A percentile compares a stretch with the other conserved stretches of the same genome.
Conservation (phyloP, 2,797 vertebrate genomes). For the Telmatherina bonti region DNA sequence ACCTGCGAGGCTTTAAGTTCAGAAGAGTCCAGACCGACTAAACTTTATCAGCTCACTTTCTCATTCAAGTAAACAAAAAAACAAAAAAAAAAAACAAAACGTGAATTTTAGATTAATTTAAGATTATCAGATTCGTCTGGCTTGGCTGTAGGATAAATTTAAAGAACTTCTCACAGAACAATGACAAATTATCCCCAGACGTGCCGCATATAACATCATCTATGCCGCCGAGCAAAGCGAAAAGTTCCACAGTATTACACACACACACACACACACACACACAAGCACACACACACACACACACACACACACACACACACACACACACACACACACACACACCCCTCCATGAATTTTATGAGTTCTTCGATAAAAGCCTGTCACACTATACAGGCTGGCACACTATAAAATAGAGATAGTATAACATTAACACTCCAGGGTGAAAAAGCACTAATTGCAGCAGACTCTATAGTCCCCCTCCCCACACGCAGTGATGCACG, state of each 20-base stretch:
- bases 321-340: too few relatives aligned
- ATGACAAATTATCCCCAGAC: constrained; percentile 53
- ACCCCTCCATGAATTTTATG: constrained; percentile 53
- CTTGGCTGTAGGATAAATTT: constrained; percentile 36
- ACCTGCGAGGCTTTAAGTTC: constrained; percentile 67
- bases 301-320: too few relatives aligned
- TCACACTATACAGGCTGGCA: constrained; percentile 36
- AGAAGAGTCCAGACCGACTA: constrained; percentile 20
- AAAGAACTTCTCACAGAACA: constrained; percentile 46
- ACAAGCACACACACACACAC: too few relatives aligned
- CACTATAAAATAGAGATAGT: constrained; percentile 50
- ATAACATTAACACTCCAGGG: constrained; percentile 67
- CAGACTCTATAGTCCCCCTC: constrained; percentile 61
- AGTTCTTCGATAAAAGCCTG: constrained; percentile 42
- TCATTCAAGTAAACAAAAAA: constrained; percentile 39
- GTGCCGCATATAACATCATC: constrained; percentile 46
- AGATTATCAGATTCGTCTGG: constrained; percentile 9
- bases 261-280: too few relatives aligned
- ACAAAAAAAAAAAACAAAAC: neutral
- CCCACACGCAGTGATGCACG: constrained; percentile 65
- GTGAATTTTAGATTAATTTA: constrained; percentile 2
- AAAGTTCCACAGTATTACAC: constrained; percentile 66
- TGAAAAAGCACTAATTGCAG: constrained; percentile 74
- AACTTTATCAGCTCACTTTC: constrained; percentile 56
- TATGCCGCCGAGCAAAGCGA: constrained; percentile 37